A percentile compares a stretch with the other conserved stretches of the same genome.
Evolutionary conservation across 2,113 vertebrate species (phyloP).

Genomic region (Cavia aperea): DNA sequence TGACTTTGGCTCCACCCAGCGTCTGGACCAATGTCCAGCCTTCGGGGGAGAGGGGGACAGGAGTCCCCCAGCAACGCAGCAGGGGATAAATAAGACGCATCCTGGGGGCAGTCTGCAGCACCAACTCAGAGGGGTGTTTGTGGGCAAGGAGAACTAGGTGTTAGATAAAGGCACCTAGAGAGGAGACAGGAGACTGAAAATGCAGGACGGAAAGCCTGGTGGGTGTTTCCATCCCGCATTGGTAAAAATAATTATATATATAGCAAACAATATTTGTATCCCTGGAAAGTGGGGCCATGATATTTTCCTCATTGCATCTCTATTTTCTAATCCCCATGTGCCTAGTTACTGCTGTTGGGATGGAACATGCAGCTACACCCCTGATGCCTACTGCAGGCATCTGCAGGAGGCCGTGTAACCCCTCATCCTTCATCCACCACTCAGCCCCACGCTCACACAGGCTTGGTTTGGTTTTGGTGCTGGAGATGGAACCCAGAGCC

Average conservation of each 20-base stretch:
- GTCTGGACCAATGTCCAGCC: not conserved
- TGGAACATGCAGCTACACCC: not conserved
- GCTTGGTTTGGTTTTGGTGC: not conserved
- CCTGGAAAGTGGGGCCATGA: not conserved
- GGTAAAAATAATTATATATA: too few relatives aligned
- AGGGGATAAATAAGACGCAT: accelerated
- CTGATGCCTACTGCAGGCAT: not conserved
- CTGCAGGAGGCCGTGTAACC: too few relatives aligned
- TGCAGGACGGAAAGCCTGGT: not conserved
- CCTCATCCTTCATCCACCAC: not conserved
- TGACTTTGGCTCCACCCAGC: not conserved
- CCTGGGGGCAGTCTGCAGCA: not conserved
- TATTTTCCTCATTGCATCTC: not conserved
- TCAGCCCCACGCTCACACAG: not conserved
- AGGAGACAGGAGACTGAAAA: not conserved
- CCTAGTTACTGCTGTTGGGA: not conserved
- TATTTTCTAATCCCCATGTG: not conserved
- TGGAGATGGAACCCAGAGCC: not conserved
- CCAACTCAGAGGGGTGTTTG: not conserved
- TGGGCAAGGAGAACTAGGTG: not conserved
- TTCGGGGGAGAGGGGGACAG: not conserved
- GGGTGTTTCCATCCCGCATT: not conserved
- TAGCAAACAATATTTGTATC: too few relatives aligned
- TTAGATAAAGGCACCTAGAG: not conserved
- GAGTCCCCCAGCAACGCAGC: not conserved